These are phyloP conservation scores for Ahaetulla prasina DNA, from an alignment of 2,113 vertebrate genomes.

Conservation along the genomic window DNA sequence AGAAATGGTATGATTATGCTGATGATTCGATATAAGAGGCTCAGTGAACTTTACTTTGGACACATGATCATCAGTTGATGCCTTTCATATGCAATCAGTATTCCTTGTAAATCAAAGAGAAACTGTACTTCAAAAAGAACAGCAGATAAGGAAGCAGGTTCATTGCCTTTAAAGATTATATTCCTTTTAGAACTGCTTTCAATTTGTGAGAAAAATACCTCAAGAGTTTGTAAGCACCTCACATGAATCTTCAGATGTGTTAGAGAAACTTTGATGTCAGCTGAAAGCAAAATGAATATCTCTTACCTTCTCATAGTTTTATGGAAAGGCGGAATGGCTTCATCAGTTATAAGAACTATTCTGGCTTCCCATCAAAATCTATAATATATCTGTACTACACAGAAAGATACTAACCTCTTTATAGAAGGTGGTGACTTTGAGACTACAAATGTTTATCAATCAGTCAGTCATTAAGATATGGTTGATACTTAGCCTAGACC, in stretches of 20 bases:
- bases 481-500: background rate
- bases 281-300: background rate
- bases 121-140: background rate
- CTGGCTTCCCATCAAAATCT: background rate
- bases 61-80: slow-evolving; percentile 1
- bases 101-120: background rate
- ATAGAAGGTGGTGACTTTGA: background rate
- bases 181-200: background rate
- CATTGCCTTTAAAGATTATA: background rate
- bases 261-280: background rate
- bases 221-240: background rate
- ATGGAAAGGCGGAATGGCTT: background rate
- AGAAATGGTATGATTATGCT: slow-evolving; percentile 4
- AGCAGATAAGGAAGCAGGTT: background rate
- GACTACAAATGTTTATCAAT: background rate
- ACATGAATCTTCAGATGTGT: background rate
- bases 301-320: background rate
- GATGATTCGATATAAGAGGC: slow-evolving; percentile 6
- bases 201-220: background rate
- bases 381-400: background rate
- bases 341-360: background rate
- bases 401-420: background rate
- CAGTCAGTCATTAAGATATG: background rate
- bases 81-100: slow-evolving; percentile 3
- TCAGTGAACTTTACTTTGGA: slow-evolving; percentile 20